phyloP scores from a whole-genome alignment of 1,140 invertebrate genomes.

The Gryon sp. region DNA sequence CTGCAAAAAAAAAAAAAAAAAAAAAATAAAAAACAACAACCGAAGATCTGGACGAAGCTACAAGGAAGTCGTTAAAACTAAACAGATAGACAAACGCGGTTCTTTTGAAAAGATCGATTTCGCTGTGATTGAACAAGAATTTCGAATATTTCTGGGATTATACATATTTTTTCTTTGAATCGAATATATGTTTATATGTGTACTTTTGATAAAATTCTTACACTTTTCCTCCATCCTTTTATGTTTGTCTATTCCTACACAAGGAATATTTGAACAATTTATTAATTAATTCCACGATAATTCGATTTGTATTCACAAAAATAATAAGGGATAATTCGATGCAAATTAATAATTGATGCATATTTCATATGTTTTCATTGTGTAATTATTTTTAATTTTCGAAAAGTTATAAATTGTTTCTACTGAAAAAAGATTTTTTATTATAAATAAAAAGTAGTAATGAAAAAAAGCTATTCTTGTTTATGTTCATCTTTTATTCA shows the following conservation, averaged over 20 bases:
- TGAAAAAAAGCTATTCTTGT: slow-evolving; percentile 4
- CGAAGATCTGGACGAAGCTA: slow-evolving; percentile 40
- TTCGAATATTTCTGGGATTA: too few relatives aligned
- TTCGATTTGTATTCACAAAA: neutral
- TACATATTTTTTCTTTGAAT: slow-evolving; percentile 54
- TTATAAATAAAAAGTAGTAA: neutral
- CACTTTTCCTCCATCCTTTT: slow-evolving; percentile 9
- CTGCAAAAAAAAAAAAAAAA: neutral
- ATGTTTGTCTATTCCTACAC: slow-evolving; percentile 4
- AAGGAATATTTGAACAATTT: slow-evolving; percentile 35
- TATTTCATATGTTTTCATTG: slow-evolving; percentile 49
- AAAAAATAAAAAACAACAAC: slow-evolving; percentile 1
- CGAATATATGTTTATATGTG: slow-evolving; percentile 45
- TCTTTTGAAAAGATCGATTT: slow-evolving; percentile 62
- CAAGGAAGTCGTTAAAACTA: slow-evolving; percentile 68
- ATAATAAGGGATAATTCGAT: slow-evolving; percentile 20
- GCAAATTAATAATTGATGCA: slow-evolving; percentile 40
- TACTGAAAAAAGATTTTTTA: slow-evolving; percentile 29
- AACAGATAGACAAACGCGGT: slow-evolving; percentile 77
- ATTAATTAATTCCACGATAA: slow-evolving; percentile 33
- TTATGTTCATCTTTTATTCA: too few relatives aligned
- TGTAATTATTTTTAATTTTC: slow-evolving; percentile 62
- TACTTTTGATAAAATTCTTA: slow-evolving; percentile 33
- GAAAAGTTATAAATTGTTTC: slow-evolving; percentile 56
- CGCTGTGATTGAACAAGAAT: slow-evolving; percentile 69